These are phyloP conservation scores for Polylopha cassiicola DNA, from an alignment of 2,888 invertebrate genomes.

Conservation along the genomic window DNA sequence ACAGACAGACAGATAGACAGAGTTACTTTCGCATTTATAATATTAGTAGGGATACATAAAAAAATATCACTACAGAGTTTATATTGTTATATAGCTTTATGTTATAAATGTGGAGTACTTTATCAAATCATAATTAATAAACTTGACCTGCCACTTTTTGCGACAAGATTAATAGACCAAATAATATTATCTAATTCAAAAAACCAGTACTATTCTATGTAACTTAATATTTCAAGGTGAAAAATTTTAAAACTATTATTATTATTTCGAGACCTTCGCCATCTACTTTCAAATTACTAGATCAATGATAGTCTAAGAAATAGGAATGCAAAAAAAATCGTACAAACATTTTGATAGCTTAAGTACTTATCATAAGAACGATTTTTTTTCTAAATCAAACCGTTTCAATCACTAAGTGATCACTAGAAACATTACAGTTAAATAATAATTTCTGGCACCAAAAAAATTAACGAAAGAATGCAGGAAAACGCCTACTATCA, in stretches of 20 bases:
- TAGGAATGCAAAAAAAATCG: conserved; percentile 7
- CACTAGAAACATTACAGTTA: too few species aligned
- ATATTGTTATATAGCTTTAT: too few species aligned
- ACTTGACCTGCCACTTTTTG: conserved; percentile 7
- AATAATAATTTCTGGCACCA: too few species aligned
- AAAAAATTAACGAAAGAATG: too few species aligned
- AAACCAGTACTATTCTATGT: conserved; percentile 21
- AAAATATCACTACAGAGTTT: too few species aligned
- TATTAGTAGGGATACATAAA: too few species aligned
- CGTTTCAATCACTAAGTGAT: too few species aligned
- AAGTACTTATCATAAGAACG: too few species aligned
- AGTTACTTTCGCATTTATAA: too few species aligned
- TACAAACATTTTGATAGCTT: conserved; percentile 4
- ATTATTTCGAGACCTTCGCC: conserved; percentile 31
- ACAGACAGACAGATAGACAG: too few species aligned
- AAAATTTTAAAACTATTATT: conserved; percentile 27
- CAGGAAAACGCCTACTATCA: too few species aligned
- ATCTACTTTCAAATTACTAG: conserved; percentile 36
- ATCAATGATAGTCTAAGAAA: conserved; percentile 24
- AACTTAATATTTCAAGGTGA: conserved; percentile 25
- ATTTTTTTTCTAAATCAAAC: too few species aligned
- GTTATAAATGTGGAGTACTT: conserved; percentile 11
- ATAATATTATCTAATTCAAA: conserved; percentile 16
- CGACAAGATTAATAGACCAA: conserved; percentile 7
- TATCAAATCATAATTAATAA: conserved; percentile 1